Conservation (phyloP, 2,888 invertebrate genomes). For the Adelognathus sp. region DNA sequence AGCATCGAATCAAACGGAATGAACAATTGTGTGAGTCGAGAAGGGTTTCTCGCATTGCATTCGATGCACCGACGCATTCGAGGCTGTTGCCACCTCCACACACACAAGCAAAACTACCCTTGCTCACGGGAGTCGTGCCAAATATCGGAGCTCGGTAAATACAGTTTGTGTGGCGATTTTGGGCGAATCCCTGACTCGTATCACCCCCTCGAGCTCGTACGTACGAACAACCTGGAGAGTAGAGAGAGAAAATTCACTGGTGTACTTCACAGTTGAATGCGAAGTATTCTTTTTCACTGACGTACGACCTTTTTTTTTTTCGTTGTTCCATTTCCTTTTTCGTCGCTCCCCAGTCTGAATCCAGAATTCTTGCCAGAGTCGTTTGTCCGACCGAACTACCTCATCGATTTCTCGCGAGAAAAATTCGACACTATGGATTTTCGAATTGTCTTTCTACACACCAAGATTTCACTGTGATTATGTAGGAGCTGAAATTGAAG, state of each 20-base stretch:
- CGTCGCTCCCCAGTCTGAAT: neutral
- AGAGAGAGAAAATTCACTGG: slow-evolving; percentile 30
- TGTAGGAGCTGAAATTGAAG: too few species aligned
- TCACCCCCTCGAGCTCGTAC: neutral
- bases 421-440: neutral
- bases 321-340: neutral
- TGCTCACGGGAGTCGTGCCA: slow-evolving; percentile 53
- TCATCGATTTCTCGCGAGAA: neutral
- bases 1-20: slow-evolving; percentile 68
- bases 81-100: slow-evolving; percentile 22
- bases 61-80: slow-evolving; percentile 42
- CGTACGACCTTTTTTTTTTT: slow-evolving; percentile 8
- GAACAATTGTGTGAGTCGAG: slow-evolving; percentile 63
- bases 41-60: slow-evolving; percentile 39
- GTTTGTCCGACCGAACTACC: neutral
- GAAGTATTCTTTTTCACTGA: slow-evolving; percentile 18
- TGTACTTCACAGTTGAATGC: slow-evolving; percentile 26
- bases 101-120: neutral
- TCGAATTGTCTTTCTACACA: neutral
- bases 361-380: neutral
- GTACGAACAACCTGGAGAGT: neutral
- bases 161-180: slow-evolving; percentile 66
- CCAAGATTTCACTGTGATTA: too few species aligned
- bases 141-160: slow-evolving; percentile 67
- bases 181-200: slow-evolving; percentile 15